Percentiles rank a stretch among this genome's conserved stretches.
Evolutionary conservation across 2,113 vertebrate genomes (phyloP).

Genomic region (Oophaga pumilio): DNA sequence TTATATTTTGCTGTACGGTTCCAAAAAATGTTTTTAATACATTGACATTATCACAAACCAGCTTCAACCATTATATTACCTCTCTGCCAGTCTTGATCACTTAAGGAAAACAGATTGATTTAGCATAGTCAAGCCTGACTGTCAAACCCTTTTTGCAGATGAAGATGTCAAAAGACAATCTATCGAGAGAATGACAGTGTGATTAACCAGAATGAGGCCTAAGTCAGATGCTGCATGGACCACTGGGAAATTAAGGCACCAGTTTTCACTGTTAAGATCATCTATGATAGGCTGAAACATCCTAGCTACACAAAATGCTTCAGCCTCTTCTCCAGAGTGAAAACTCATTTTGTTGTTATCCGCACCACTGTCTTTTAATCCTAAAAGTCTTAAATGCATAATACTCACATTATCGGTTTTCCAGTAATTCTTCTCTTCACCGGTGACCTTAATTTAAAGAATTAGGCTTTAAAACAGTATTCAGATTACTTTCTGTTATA

Average conservation of each 20-base stretch:
- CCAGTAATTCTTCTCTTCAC: slow-evolving; percentile 63
- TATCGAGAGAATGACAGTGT: slow-evolving; percentile 76
- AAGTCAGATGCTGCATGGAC: slow-evolving; percentile 73
- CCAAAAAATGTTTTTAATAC: background rate
- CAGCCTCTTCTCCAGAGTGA: slow-evolving; percentile 68
- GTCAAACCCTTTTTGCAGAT: slow-evolving; percentile 69
- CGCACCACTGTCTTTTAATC: slow-evolving; percentile 73
- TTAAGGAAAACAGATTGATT: slow-evolving; percentile 62
- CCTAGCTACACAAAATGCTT: slow-evolving; percentile 75
- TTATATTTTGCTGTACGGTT: background rate
- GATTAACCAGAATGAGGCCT: slow-evolving; percentile 79
- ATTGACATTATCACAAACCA: background rate
- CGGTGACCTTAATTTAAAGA: slow-evolving; percentile 69
- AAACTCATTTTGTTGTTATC: slow-evolving; percentile 76
- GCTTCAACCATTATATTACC: slow-evolving; percentile 44
- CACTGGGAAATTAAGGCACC: slow-evolving; percentile 82
- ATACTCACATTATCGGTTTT: slow-evolving; percentile 66
- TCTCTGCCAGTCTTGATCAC: slow-evolving; percentile 54
- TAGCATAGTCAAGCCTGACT: slow-evolving; percentile 59
- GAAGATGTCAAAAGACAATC: slow-evolving; percentile 82
- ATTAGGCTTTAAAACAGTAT: slow-evolving; percentile 65
- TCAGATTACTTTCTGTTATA: slow-evolving; percentile 63
- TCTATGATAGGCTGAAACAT: slow-evolving; percentile 73
- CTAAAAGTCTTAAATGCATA: slow-evolving; percentile 72
- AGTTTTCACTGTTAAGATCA: slow-evolving; percentile 76